A percentile compares a stretch with the other conserved stretches of the same genome.
Evolutionary conservation across 2,797 vertebrate genomes (phyloP).

Genomic region (Chaenodraco wilsoni): DNA sequence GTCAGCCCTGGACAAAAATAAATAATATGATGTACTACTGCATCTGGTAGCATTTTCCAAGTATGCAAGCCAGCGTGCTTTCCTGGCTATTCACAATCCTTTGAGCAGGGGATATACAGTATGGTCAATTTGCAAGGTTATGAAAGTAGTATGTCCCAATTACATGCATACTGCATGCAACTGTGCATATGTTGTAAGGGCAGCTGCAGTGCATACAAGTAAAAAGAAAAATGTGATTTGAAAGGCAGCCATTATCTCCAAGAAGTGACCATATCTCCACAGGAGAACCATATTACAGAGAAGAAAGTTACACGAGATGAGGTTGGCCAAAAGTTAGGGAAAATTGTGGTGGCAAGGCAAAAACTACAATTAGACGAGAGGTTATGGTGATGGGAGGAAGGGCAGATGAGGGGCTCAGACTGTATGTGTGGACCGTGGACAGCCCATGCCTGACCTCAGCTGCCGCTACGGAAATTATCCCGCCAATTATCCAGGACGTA

Average conservation of each 20-base stretch:
- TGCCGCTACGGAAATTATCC: constrained; percentile 66
- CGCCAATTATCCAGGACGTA: constrained; percentile 78
- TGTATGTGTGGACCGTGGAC: constrained; percentile 57
- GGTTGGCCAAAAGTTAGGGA: constrained; percentile 37
- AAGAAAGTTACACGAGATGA: constrained; percentile 29
- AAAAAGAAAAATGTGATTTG: constrained; percentile 18
- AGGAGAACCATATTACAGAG: constrained; percentile 43
- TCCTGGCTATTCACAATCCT: no score
- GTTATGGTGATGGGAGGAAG: constrained; percentile 54
- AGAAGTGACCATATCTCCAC: constrained; percentile 30
- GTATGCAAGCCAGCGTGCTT: no score
- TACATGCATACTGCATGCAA: no score
- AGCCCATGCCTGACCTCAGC: constrained; percentile 79
- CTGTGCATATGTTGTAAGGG: no score
- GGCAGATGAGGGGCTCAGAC: constrained; percentile 47
- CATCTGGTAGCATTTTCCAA: no score
- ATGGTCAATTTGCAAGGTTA: no score
- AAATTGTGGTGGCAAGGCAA: constrained; percentile 30
- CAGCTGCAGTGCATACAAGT: not conserved
- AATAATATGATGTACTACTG: no score
- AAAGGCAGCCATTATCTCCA: constrained; percentile 22
- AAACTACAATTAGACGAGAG: constrained; percentile 54
- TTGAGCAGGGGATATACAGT: no score
- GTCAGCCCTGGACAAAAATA: constrained; percentile 17
- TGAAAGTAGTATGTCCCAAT: no score